Evolutionary conservation across 2,113 vertebrate genomes (phyloP).

Genomic region (Pyxicephalus adspersus): DNA sequence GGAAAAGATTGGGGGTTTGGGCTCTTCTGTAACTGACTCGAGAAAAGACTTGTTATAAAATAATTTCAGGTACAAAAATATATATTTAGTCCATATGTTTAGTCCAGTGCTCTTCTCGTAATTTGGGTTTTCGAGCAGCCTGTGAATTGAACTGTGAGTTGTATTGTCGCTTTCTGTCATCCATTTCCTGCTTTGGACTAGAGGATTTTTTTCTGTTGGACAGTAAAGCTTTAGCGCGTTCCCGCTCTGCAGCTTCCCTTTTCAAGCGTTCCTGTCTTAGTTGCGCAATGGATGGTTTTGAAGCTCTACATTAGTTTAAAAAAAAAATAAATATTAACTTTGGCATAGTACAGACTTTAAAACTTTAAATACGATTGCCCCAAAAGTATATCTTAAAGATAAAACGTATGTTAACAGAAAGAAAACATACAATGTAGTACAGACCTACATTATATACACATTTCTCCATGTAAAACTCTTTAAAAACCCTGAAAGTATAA

Average conservation of each 20-base stretch:
- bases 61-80: neutral
- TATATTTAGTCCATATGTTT: neutral
- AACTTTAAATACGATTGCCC: no score
- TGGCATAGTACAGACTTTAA: no score
- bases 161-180: conserved; percentile 78
- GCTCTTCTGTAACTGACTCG: neutral
- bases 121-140: conserved; percentile 72
- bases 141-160: conserved; percentile 87
- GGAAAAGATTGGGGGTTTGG: neutral
- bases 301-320: no score
- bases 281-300: conserved; percentile 63
- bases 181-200: conserved; percentile 59
- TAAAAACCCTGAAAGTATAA: neutral
- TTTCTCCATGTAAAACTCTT: neutral
- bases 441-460: neutral
- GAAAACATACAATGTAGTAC: neutral
- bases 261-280: conserved; percentile 79
- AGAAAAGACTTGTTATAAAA: neutral
- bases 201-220: conserved; percentile 59
- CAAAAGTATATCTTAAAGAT: no score
- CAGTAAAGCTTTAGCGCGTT: conserved; percentile 73
- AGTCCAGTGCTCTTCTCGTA: conserved; percentile 12
- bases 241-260: conserved; percentile 77
- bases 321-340: no score
- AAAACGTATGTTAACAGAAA: neutral